These are phyloP conservation scores for Porites evermanni DNA, from an alignment of 92 coral and sea anemone genomes.

Conservation along the genomic window DNA sequence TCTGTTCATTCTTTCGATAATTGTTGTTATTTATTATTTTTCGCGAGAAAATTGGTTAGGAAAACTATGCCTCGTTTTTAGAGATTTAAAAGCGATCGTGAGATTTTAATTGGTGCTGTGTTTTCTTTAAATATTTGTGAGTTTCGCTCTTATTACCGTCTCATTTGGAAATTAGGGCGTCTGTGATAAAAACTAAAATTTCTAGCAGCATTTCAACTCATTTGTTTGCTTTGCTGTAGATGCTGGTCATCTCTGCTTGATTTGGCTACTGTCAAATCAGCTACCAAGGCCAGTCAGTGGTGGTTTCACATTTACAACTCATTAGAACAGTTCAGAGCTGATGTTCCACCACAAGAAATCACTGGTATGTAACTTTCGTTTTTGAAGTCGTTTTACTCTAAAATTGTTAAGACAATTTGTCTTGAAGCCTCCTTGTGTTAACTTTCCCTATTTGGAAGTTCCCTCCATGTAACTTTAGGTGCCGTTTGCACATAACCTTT, in stretches of 20 bases:
- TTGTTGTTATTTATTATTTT: too few relatives aligned
- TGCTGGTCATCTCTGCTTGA: conserved; percentile 95
- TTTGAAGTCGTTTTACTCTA: not conserved
- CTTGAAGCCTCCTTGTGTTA: too few relatives aligned
- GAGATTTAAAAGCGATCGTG: too few relatives aligned
- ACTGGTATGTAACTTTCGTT: not conserved
- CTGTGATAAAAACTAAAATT: not conserved
- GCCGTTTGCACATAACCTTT: too few relatives aligned
- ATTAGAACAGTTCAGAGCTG: conserved; percentile 64
- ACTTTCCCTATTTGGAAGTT: too few relatives aligned
- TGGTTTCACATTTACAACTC: conserved; percentile 89
- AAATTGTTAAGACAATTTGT: too few relatives aligned
- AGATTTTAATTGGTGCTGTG: not conserved
- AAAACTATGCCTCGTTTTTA: too few relatives aligned
- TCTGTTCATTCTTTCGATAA: too few relatives aligned
- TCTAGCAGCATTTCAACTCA: not conserved
- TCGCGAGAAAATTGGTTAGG: too few relatives aligned
- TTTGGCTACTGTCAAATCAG: conserved; percentile 77
- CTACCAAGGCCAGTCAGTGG: conserved; percentile 88
- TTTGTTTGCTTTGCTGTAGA: conserved; percentile 32
- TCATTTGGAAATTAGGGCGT: not conserved
- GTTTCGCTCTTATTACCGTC: not conserved
- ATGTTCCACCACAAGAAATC: not conserved
- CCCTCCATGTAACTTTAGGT: too few relatives aligned
- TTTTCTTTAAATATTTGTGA: not conserved